These are phyloP conservation scores for Prochilodus magdalenae DNA, from an alignment of 2,113 vertebrate genomes.

Conservation along the genomic window DNA sequence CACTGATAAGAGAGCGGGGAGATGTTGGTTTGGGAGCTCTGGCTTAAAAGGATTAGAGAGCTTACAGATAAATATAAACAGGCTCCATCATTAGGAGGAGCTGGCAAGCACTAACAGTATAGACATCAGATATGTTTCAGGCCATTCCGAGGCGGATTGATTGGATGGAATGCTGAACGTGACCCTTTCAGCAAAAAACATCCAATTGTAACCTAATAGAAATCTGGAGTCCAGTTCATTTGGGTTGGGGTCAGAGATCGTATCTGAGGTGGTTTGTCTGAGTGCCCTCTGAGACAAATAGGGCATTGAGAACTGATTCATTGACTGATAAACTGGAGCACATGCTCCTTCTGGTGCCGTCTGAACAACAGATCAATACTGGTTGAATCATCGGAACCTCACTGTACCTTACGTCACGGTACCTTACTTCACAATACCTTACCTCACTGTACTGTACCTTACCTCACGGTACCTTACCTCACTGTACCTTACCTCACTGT, in stretches of 20 bases:
- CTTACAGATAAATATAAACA: not conserved
- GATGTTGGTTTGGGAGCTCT: not conserved
- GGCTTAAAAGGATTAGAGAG: not conserved
- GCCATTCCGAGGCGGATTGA: not conserved
- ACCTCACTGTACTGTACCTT: no score
- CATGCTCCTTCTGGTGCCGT: no score
- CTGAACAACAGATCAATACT: no score
- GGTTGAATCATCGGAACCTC: no score
- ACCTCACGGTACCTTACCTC: no score
- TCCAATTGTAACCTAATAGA: not conserved
- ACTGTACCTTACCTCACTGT: no score
- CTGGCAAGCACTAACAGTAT: not conserved
- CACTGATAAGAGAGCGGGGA: constrained; percentile 4
- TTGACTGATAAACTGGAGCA: no score
- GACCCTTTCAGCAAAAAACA: not conserved
- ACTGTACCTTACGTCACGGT: no score
- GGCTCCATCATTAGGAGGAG: not conserved
- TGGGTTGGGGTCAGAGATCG: not conserved
- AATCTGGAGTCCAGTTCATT: not conserved
- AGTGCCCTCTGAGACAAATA: not conserved
- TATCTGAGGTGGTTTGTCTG: not conserved
- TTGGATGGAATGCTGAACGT: not conserved
- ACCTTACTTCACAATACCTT: no score
- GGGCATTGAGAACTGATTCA: no score
- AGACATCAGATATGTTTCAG: not conserved